A percentile compares a stretch with the other conserved stretches of the same genome.
phyloP scores from a whole-genome alignment of 2,888 invertebrate species.

The Metellina segmentata region DNA sequence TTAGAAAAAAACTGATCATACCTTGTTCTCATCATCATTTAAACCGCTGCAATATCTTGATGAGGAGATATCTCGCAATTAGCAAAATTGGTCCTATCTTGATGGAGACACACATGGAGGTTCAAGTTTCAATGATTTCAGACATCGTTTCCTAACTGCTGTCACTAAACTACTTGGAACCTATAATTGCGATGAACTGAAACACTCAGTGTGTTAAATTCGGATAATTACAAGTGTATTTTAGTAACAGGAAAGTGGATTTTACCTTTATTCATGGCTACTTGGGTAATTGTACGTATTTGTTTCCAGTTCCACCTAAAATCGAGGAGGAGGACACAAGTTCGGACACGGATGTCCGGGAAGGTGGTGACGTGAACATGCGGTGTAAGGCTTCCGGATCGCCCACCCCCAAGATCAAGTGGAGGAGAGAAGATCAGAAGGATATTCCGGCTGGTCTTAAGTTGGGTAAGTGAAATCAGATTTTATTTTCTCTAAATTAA shows the following conservation, averaged over 20 bases:
- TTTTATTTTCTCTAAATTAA: neutral
- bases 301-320: conserved; percentile 89
- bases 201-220: too few species aligned
- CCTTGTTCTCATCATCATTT: too few species aligned
- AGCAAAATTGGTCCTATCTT: too few species aligned
- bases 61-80: too few species aligned
- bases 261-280: neutral
- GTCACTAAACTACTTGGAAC: too few species aligned
- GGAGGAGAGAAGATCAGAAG: conserved; percentile 87
- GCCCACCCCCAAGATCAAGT: conserved; percentile 92
- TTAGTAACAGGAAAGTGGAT: neutral
- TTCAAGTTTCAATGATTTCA: too few species aligned
- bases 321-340: conserved; percentile 95
- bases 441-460: conserved; percentile 70
- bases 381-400: conserved; percentile 94
- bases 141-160: too few species aligned
- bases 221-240: neutral
- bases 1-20: too few species aligned
- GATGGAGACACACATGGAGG: too few species aligned
- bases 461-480: conserved; percentile 37
- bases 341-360: conserved; percentile 94
- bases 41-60: too few species aligned
- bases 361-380: conserved; percentile 93
- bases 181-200: too few species aligned
- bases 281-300: neutral